Base-by-base conservation (phyloP, 2,888 invertebrate species). In the Drosophila mimetica region DNA sequence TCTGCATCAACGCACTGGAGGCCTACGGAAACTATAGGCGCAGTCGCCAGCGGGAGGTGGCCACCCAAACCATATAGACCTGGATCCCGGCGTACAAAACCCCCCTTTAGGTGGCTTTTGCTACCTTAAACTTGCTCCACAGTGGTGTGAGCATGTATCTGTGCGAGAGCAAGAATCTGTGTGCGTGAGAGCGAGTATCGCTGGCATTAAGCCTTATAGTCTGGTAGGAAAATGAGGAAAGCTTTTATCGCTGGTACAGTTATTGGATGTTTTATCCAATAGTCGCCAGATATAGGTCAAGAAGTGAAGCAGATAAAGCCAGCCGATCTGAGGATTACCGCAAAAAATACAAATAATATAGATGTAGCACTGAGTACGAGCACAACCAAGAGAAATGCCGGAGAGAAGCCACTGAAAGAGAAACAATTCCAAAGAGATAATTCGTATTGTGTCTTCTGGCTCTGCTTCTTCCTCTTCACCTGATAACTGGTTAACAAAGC, bases 1-100 rank as follows among this genome's bases (percentile, higher is more conserved):
- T 83, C 39, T 74, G 75, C 69, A 81, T 87, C 14, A 85, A 85
- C 11, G 71, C 61, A 14, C 46, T 83, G 79, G 73, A 85, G 67
- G 77, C 86, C 3, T 87, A 79, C 44, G 64, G 44, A 36, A 60
- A 59, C 46, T 87, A 70, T 44, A 61, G 73, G 30, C 82, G 82
- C 51, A 79, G 77, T 61, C 85, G 87, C 5, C 83, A 77, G 25
- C 73, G 87, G 13, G 79, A 83, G 61, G 53, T 72, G 47, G 53
- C 86, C 39, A 87, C 83, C 22, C 83, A 83, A 50, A 83, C 83
- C 32, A 63, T 67, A 39, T 85, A 65, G 48, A 34, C 11, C 2
- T 11, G 16, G 28, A 4, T 28, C 14, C 16, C 7, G 55, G 36
- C 8, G 44, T 14, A 16, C 28, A 11, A 28, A 4, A 11, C 11